Evolutionary conservation across 2,113 vertebrate species (phyloP).

Genomic region (Esox niger): DNA sequence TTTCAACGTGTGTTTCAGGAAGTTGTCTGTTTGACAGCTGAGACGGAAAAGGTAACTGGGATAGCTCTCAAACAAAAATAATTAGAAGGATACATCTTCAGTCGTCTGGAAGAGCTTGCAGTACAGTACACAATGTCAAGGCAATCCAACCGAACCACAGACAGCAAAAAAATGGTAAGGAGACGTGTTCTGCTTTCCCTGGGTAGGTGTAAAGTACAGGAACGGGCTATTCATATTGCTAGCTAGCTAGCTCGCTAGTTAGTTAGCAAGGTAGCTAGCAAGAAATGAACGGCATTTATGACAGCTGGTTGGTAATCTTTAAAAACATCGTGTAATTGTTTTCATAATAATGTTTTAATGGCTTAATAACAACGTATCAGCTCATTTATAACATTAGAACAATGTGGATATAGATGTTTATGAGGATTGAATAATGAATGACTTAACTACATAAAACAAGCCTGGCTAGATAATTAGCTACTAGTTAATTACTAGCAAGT

Average conservation of each 20-base stretch:
- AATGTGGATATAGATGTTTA: no score
- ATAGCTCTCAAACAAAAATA: constrained; percentile 49
- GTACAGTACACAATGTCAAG: constrained; percentile 82
- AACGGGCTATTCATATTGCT: constrained; percentile 26
- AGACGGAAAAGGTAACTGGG: constrained; percentile 40
- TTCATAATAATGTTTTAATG: neutral
- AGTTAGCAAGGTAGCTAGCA: neutral
- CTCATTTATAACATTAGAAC: no score
- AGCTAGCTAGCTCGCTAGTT: constrained; percentile 11
- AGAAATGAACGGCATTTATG: neutral
- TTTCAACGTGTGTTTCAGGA: no score
- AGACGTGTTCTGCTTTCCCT: neutral
- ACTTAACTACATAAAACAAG: no score
- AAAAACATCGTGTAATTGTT: neutral
- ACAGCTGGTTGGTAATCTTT: neutral
- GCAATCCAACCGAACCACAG: constrained; percentile 87
- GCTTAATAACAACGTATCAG: no score
- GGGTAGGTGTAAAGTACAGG: no score
- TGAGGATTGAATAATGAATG: no score
- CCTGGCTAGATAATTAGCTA: no score
- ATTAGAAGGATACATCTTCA: constrained; percentile 67
- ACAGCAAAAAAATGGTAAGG: constrained; percentile 97
- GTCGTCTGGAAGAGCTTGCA: constrained; percentile 31
- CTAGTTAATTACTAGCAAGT: no score
- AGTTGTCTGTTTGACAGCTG: neutral